Conservation (phyloP, 2,888 invertebrate species). For the Tetragonisca angustula region DNA sequence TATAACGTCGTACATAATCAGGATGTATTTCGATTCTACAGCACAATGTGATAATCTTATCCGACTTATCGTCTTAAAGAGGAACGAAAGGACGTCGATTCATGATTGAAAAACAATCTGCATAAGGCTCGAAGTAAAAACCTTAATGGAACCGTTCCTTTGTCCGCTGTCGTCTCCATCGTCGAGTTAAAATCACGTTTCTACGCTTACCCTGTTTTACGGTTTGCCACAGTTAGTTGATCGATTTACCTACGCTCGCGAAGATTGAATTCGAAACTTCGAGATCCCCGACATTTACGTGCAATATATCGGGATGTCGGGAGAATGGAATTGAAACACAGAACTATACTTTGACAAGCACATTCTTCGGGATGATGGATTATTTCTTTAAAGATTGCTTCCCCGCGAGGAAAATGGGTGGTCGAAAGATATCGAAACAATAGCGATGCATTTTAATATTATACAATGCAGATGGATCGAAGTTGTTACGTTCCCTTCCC, state of each 20-base stretch:
- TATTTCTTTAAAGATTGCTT: constrained; percentile 35
- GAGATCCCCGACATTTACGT: constrained; percentile 24
- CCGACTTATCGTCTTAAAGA: background rate
- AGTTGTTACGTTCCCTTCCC: background rate
- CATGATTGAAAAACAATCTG: background rate
- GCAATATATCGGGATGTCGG: constrained; percentile 12
- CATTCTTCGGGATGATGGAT: constrained; percentile 39
- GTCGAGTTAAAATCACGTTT: constrained; percentile 9
- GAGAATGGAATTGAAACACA: constrained; percentile 38
- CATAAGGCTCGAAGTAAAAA: background rate
- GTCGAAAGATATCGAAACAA: background rate
- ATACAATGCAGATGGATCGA: constrained; percentile 5
- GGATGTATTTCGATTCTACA: background rate
- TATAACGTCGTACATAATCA: background rate
- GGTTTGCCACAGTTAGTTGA: constrained; percentile 19
- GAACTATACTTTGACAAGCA: constrained; percentile 26
- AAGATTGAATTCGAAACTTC: constrained; percentile 49
- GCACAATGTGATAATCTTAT: background rate
- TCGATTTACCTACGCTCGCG: constrained; percentile 12
- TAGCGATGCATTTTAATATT: constrained; percentile 20
- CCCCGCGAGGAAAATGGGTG: constrained; percentile 7
- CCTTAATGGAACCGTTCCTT: constrained; percentile 1
- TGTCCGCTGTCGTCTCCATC: background rate
- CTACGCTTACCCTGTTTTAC: constrained; percentile 9
- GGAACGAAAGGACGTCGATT: background rate